Evolutionary conservation across 2,113 vertebrate species (phyloP), one percentile per base, ranked within the genome.

Genomic region (Centrocercus urophasianus): DNA sequence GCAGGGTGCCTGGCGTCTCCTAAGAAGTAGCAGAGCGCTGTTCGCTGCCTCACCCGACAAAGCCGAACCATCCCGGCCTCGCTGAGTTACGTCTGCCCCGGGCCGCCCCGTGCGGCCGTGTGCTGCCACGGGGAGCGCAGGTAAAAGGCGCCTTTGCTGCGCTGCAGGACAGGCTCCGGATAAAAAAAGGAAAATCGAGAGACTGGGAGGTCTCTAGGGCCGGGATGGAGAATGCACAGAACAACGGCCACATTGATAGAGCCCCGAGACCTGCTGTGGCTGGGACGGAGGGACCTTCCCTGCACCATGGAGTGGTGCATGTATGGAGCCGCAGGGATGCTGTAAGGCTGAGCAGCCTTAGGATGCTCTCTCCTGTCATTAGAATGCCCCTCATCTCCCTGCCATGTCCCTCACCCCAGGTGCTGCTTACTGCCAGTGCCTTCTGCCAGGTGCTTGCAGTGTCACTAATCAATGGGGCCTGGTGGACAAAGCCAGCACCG

Each of bases 331-430:
- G 48, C 13, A 25, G 24, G 48, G 24, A 50, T 17, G 30, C 28
- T 32, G 30, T 32, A 32, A 32, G 30, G 54, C 17, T 57, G 14
- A 28, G 71, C 57, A 20, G 8, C 56, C 69, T 36, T n/a, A 20
- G 43, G 54, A 27, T 32, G 11, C 30, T 76, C 16, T 27, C 28
- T 71, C 20, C 72, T 15, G 5, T 32, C 57, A 54, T 18, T 11
- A 60, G 64, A 71, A 56, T 13, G 13, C 45, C 48, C 5, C 0
- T n/a, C 1, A 0, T 42, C 43, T 4, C 19, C 28, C 43, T 52
- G 28, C 56, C 42, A 3, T 1, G 11, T 9, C 6, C 9, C 28
- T 16, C 42, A 61, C 30, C 36, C 2, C 11, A 45, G 40, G 36
- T 2, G 0, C 13, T 36, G 38, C 27, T 9, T 30, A 11, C 17